Evolutionary conservation across 2,888 invertebrate species (phyloP).

Genomic region (Hypolimnas misippus): DNA sequence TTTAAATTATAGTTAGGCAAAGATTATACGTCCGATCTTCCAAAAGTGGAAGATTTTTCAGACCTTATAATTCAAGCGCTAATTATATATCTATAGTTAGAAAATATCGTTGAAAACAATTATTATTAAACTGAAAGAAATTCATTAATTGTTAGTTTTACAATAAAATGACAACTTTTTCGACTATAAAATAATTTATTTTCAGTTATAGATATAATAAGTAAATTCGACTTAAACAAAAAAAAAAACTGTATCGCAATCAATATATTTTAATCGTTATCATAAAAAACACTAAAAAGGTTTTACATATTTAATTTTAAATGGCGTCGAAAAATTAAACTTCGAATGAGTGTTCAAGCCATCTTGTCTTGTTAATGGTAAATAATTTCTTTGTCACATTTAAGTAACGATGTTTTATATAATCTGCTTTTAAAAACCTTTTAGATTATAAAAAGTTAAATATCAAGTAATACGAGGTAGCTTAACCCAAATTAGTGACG

Average conservation of each 20-base stretch:
- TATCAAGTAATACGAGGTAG: slow-evolving; percentile 33
- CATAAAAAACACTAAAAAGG: slow-evolving; percentile 11
- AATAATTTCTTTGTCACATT: slow-evolving; percentile 15
- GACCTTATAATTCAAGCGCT: too few relatives aligned
- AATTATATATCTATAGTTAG: too few relatives aligned
- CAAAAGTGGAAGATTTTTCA: too few relatives aligned
- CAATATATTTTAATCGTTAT: background rate
- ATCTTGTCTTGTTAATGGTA: slow-evolving; percentile 18
- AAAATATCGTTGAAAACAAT: too few relatives aligned
- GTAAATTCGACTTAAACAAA: background rate
- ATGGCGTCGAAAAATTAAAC: slow-evolving; percentile 17
- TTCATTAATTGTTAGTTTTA: too few relatives aligned
- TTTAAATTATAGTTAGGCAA: too few relatives aligned
- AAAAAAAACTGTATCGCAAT: background rate
- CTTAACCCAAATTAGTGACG: slow-evolving; percentile 41
- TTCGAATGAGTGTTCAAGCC: background rate
- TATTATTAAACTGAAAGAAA: too few relatives aligned
- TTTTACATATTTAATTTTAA: slow-evolving; percentile 21
- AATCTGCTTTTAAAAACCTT: slow-evolving; percentile 21
- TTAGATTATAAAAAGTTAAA: slow-evolving; percentile 18
- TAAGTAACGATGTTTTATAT: too few relatives aligned
- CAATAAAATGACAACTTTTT: too few relatives aligned
- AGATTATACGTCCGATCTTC: too few relatives aligned
- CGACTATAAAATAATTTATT: background rate
- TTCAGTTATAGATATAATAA: background rate